Conservation (phyloP, 2,888 invertebrate genomes). For the Chironomus riparius region DNA sequence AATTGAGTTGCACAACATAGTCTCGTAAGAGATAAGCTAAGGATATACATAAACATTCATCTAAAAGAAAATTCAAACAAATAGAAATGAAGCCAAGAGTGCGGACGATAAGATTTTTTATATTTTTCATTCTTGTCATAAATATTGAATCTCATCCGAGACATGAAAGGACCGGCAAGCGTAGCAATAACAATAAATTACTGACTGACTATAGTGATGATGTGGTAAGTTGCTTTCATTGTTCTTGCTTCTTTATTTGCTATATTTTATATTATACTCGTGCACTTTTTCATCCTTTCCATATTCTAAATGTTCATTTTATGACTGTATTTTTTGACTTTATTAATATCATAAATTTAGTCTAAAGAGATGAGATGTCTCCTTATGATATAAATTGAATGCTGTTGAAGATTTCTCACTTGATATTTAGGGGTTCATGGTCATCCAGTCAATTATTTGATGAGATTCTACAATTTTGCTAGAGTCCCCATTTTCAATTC, state of each 20-base stretch:
- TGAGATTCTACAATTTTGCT: no score
- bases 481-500: no score
- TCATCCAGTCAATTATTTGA: no score
- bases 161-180: background rate
- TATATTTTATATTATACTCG: background rate
- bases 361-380: no score
- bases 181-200: conserved; percentile 1
- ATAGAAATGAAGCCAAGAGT: background rate
- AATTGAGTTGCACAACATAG: background rate
- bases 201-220: conserved; percentile 14
- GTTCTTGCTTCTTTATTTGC: background rate
- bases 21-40: background rate
- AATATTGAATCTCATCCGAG: conserved; percentile 11
- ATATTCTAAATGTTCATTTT: no score
- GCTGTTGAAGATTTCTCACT: no score
- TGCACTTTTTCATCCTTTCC: no score
- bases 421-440: no score
- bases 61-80: background rate
- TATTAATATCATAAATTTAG: no score
- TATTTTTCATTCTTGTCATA: background rate
- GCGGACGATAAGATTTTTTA: background rate
- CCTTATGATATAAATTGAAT: no score
- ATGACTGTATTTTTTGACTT: no score
- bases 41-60: background rate
- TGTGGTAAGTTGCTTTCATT: conserved; percentile 8